Base-by-base conservation (phyloP, 1,140 invertebrate species). In the Pentalonia nigronervosa region DNA sequence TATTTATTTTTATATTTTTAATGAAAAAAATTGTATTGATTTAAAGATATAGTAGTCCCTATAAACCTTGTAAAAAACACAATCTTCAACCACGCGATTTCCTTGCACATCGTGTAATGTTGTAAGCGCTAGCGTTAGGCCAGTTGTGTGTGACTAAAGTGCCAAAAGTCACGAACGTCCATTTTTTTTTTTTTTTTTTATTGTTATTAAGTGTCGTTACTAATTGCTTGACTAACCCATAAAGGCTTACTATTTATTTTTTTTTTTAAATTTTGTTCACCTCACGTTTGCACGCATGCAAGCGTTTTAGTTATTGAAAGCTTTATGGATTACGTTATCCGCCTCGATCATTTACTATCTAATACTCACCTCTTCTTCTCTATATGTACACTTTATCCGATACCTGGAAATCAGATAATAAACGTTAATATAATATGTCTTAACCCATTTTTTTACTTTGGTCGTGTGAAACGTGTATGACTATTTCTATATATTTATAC, bases 131-230 rank as follows among this genome's bases (percentile, higher is more conserved):
- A 48, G 47, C 41, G 76, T 92, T 84, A 8, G 47, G 41, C 8
- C 48, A 48, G 56, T 34, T 91, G 48, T 90, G 20, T 86, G 48
- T 86, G 56, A 25, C 81, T 25, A 45, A 93, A 93, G 81, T 93
- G 20, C 50, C 81, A 86, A 84, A 93, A 93, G 91, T 93, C 91
- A 93, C 91, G 91, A 93, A 93, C 50, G 60, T 93, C 48, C n/a
- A 86, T n/a, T 92, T 93, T 91, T 84, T 93, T 93, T n/a, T 92
- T 93, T 91, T 84, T 93, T 93, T 92, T 83, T 92, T 93, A 83
- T 86, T 84, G 34, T 84, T 86, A 81, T 93, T 30, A 93, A 93
- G 91, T 93, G 91, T 93, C 50, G 76, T 93, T 93, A 86, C 91
- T 93, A 93, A 93, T 93, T 93, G 91, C 36, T 41, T 34, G 25